Evolutionary conservation across 2,797 vertebrate genomes (phyloP).

Genomic region (Protonibea diacanthus): DNA sequence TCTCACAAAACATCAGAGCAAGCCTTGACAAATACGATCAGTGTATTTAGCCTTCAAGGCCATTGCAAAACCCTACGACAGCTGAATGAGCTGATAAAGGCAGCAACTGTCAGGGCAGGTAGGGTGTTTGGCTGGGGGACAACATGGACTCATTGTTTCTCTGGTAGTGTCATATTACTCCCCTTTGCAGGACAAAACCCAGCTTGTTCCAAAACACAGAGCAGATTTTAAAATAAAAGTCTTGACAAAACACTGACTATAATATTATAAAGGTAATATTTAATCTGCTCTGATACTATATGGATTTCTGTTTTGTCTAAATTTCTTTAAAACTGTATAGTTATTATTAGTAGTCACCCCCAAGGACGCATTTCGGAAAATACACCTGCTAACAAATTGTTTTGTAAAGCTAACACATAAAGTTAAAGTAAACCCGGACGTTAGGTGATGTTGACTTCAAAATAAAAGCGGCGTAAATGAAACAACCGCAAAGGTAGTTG

Average conservation of each 20-base stretch:
- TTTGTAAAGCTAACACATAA: constrained; percentile 30
- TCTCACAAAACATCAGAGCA: constrained; percentile 52
- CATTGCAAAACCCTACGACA: constrained; percentile 33
- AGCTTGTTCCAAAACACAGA: constrained; percentile 40
- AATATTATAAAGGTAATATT: background rate
- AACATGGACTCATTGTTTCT: constrained; percentile 70
- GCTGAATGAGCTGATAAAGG: constrained; percentile 45
- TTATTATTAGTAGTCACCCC: background rate
- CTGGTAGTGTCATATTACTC: constrained; percentile 70
- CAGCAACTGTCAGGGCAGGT: constrained; percentile 58
- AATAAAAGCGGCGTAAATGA: constrained; percentile 47
- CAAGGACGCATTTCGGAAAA: constrained; percentile 14
- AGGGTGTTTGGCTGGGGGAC: constrained; percentile 56
- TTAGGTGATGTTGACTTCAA: constrained; percentile 32
- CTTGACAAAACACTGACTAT: background rate
- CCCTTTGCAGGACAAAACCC: constrained; percentile 40
- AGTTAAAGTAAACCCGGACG: constrained; percentile 8
- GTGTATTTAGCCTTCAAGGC: constrained; percentile 49
- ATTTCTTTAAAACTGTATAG: background rate
- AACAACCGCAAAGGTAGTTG: background rate
- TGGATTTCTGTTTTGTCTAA: background rate
- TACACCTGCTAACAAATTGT: constrained; percentile 66
- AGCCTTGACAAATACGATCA: constrained; percentile 42
- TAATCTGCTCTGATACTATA: background rate
- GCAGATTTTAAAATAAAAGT: background rate